Base-by-base conservation (phyloP, 2,888 invertebrate species). In the Urechis unicinctus region DNA sequence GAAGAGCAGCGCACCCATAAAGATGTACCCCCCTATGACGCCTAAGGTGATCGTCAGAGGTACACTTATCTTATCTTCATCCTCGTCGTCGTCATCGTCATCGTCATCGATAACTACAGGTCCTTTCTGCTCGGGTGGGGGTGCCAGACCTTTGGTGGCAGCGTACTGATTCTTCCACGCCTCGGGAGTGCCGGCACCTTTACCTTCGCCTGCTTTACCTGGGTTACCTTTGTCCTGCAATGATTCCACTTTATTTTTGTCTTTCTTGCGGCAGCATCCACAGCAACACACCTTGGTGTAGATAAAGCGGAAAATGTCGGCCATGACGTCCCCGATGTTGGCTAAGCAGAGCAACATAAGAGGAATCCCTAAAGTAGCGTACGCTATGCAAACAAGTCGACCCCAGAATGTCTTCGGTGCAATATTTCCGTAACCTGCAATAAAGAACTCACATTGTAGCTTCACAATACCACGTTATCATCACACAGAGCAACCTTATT, bases 311-410 rank as follows among this genome's bases (percentile, higher is more conserved):
- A 62, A 61, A 25, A 61, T 56, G 59, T 81, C 79, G 3, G 81
- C 81, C 58, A 81, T 67, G 25, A 79, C 78, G 61, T 81, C 80
- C n/a, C 81, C 81, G 53, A 81, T 79, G 65, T 81, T 81, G 2
- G 81, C 80, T 59, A 81, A 67, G 60, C 79, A 81, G 28, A 82
- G 66, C 52, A 81, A 68, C 80, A 82, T 81, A 24, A 82, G 68
- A 0, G 81, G 81, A 22, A 81, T 82, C 6, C 81, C 81, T 21
- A 78, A 63, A 6, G 75, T 68, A 5, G 78, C 77, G 62, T 78
- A 78, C 5, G 77, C 72, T n/a, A 78, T 78, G 57, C 77, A 77
- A 24, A 76, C 71, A 54, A 78, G 62, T 22, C 75, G 70, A 4
- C 78, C 78, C 74, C 75, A 75, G 44, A 70, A 67, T 6, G 78